Conservation (phyloP, 2,797 vertebrate species). For the Gadopsis bispinosus region DNA sequence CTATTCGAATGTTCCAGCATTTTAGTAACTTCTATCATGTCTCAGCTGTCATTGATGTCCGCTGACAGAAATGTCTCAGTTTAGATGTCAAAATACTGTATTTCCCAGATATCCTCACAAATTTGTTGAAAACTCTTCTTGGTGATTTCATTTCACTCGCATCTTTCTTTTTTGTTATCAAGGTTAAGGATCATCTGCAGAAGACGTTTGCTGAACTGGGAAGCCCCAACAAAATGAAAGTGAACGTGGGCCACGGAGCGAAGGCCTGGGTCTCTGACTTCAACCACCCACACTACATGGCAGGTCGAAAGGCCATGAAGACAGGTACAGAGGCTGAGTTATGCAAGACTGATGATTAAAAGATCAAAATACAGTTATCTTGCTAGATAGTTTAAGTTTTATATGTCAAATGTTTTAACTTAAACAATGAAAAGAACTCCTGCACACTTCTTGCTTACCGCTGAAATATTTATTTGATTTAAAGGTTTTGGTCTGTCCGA, state of each 20-base stretch:
- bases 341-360: neutral
- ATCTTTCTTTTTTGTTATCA: neutral
- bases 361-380: neutral
- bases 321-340: constrained; percentile 83
- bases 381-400: no score
- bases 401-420: no score
- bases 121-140: neutral
- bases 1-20: neutral
- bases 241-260: constrained; percentile 90
- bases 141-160: neutral
- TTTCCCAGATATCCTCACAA: neutral
- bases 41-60: neutral
- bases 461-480: no score
- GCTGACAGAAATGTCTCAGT: neutral
- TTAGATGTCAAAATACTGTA: neutral
- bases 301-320: constrained; percentile 94
- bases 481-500: no score
- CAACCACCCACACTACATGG: constrained; percentile 96
- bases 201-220: constrained; percentile 89
- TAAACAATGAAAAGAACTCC: no score
- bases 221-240: constrained; percentile 93
- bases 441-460: no score
- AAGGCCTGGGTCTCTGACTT: constrained; percentile 99
- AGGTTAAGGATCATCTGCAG: constrained; percentile 90
- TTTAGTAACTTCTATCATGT: neutral